A percentile compares a stretch with the other conserved stretches of the same genome.
phyloP scores from a whole-genome alignment of 2,888 invertebrate genomes.

The Chrysotoxum bicinctum region DNA sequence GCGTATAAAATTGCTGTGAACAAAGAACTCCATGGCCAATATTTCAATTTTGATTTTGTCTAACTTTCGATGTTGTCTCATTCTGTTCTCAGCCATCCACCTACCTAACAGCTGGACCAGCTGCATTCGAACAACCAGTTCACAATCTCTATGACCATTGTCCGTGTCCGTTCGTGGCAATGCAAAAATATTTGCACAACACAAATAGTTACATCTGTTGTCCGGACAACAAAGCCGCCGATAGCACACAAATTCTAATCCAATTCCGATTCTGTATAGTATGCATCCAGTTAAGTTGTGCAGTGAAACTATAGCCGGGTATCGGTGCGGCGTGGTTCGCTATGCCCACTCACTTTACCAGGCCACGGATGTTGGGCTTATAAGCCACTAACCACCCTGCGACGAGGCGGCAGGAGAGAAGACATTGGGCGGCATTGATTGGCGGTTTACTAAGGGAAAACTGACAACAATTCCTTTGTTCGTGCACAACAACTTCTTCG shows the following conservation, averaged over 20 bases:
- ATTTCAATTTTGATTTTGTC: conserved; percentile 33
- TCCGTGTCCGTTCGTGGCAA: conserved; percentile 36
- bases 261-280: conserved; percentile 54
- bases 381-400: conserved; percentile 5
- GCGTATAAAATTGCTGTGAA: conserved; percentile 2
- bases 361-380: conserved; percentile 26
- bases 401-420: conserved; percentile 45
- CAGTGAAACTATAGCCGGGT: conserved; percentile 3
- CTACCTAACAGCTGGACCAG: conserved; percentile 3
- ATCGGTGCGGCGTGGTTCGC: not conserved
- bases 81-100: not conserved
- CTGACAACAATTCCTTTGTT: conserved; percentile 72
- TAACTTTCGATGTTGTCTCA: conserved; percentile 8
- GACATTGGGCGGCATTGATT: conserved; percentile 69
- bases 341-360: conserved; percentile 51
- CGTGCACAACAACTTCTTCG: conserved; percentile 41
- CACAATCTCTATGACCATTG: conserved; percentile 21
- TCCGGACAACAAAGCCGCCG: conserved; percentile 32
- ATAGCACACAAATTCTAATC: conserved; percentile 65
- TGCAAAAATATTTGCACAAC: conserved; percentile 38
- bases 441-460: conserved; percentile 70
- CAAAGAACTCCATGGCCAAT: conserved; percentile 26
- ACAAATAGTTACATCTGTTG: conserved; percentile 69
- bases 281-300: conserved; percentile 18
- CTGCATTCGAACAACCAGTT: conserved; percentile 47